phyloP scores from a whole-genome alignment of 2,113 vertebrate genomes.

The Paradisaea rubra region DNA sequence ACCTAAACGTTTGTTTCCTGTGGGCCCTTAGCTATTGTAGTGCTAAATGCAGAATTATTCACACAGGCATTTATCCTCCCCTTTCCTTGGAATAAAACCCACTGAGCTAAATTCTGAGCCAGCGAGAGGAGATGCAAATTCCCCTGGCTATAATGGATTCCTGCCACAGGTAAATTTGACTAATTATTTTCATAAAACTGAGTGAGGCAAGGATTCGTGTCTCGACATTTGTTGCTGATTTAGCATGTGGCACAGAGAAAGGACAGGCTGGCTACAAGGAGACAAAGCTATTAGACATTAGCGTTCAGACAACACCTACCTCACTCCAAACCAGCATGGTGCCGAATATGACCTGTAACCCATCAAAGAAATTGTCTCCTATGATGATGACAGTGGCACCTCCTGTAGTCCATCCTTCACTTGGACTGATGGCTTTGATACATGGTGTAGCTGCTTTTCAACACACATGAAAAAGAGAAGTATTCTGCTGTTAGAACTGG shows the following conservation, averaged over 20 bases:
- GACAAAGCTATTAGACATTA: conserved; percentile 73
- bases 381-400: conserved; percentile 98
- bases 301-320: conserved; percentile 83
- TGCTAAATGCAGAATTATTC: conserved; percentile 21
- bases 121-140: not conserved
- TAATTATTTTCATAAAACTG: conserved; percentile 28
- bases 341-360: conserved; percentile 97
- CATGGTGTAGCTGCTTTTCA: conserved; percentile 92
- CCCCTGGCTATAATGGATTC: not conserved
- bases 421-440: conserved; percentile 99
- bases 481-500: conserved; percentile 75
- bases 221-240: conserved; percentile 35
- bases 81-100: not conserved
- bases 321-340: conserved; percentile 99
- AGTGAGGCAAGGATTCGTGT: not conserved
- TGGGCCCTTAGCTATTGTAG: not conserved
- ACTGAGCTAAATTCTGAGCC: not conserved
- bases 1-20: conserved; percentile 2
- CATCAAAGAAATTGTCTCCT: conserved; percentile 98
- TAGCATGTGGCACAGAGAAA: conserved; percentile 32
- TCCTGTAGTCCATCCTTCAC: conserved; percentile 97
- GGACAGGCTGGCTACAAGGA: conserved; percentile 47
- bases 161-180: conserved; percentile 25
- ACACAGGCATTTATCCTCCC: not conserved
- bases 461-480: conserved; percentile 80